Base-by-base conservation (phyloP, 2,113 vertebrate genomes). In the Pterophyllum scalare region DNA sequence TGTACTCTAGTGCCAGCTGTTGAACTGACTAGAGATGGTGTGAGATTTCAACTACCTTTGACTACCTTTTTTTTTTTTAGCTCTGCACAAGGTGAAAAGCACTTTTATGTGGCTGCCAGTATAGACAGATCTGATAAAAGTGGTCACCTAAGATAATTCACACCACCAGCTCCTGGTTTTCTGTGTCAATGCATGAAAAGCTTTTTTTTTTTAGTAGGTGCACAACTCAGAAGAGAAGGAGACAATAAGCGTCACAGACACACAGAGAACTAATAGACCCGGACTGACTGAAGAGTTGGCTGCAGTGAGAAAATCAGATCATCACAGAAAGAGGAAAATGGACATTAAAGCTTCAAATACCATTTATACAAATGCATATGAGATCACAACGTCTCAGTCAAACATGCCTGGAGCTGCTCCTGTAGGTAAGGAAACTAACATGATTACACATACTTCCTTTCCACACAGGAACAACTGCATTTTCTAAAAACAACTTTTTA, bases 371-470 rank as follows among this genome's bases (percentile, higher is more conserved):
- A 74, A 82, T 35, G 12, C 17, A 8, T 49, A 8, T 0, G 1
- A 31, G 31, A 60, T 60, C 59, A 15, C 28, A 19, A 31, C 59
- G 31, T 10, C 20, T n/a, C 19, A 31, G 59, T 60, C 15, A 31
- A 19, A 5, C 26, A 19, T 60, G 59, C 2, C 13, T 33, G n/a
- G 31, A 26, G 19, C 75, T 46, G 12, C 35, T 19, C 28, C 1
- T 33, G 74, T 64, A 81, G 62, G 74, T 81, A 81, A 60, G 17
- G 13, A 75, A 80, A 7, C 33, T 15, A 28, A 15, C 26, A 31
- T 7, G 1, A 59, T 31, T 33, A 19, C 8, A 60, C 2, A 4
- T 19, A 4, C 26, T 19, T 31, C 9, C 4, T 60, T 19, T 60
- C 3, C 26, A 31, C 58, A 31, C 26, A 59, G 26, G 2, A 59